Percentiles rank a stretch among this genome's conserved stretches.
These are phyloP conservation scores for Zosterops japonicus DNA, from an alignment of 2,113 vertebrate genomes.

Conservation along the genomic window DNA sequence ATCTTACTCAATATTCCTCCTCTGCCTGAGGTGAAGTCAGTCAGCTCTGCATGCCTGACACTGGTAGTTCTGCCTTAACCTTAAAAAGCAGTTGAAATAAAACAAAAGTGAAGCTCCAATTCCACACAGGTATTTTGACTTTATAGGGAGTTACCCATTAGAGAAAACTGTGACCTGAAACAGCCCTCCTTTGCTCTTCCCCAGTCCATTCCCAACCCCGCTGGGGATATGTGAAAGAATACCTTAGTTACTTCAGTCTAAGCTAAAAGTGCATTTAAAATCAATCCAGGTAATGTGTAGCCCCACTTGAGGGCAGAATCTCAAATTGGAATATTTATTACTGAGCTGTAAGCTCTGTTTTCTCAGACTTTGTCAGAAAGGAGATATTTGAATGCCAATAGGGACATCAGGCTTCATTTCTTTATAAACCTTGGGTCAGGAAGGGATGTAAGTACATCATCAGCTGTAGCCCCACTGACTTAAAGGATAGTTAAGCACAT, in stretches of 20 bases:
- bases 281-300: background rate
- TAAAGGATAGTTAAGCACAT: slow-evolving; percentile 9
- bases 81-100: background rate
- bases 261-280: slow-evolving; percentile 31
- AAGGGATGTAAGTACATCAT: background rate
- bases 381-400: background rate
- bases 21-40: background rate
- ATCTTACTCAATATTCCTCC: background rate
- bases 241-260: background rate
- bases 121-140: background rate
- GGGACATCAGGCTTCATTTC: background rate
- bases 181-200: background rate
- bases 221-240: background rate
- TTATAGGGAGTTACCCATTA: background rate
- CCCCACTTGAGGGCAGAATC: slow-evolving; percentile 6
- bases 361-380: background rate
- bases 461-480: background rate
- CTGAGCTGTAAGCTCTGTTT: background rate
- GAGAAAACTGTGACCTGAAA: background rate
- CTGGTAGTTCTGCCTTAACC: background rate
- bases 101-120: background rate
- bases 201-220: background rate
- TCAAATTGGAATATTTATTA: slow-evolving; percentile 27
- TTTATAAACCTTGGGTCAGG: background rate
- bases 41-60: background rate